phyloP scores from a whole-genome alignment of 2,888 invertebrate species.

The Tetropium fuscum region DNA sequence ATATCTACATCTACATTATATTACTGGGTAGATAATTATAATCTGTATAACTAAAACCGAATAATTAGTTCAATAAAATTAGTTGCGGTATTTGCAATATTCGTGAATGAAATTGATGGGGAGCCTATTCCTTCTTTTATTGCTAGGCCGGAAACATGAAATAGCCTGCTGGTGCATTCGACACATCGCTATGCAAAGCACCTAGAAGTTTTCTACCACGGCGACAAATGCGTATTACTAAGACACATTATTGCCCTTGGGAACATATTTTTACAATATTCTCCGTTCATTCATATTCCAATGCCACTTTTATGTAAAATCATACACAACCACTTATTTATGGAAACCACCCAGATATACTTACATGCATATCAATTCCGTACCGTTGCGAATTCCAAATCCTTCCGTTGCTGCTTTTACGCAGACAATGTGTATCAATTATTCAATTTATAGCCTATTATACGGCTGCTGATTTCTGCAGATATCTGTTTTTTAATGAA shows the following conservation, averaged over 20 bases:
- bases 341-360: constrained; percentile 20
- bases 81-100: neutral
- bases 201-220: constrained; percentile 38
- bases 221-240: constrained; percentile 34
- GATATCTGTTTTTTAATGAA: too few relatives aligned
- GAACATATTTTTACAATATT: constrained; percentile 10
- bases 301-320: constrained; percentile 28
- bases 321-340: constrained; percentile 13
- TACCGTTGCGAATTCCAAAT: too few relatives aligned
- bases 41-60: too few relatives aligned
- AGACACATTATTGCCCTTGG: constrained; percentile 29
- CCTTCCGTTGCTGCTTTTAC: too few relatives aligned
- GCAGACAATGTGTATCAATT: too few relatives aligned
- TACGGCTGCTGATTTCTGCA: too few relatives aligned
- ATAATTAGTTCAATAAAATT: too few relatives aligned
- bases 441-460: too few relatives aligned
- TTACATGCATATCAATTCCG: constrained; percentile 15
- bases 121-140: constrained; percentile 33
- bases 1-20: too few relatives aligned
- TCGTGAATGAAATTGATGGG: constrained; percentile 1
- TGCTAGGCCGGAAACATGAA: constrained; percentile 44
- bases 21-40: too few relatives aligned
- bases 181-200: constrained; percentile 44
- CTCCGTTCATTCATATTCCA: constrained; percentile 24
- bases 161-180: constrained; percentile 40